Evolutionary conservation across 2,113 vertebrate species (phyloP), one percentile per base, ranked within the genome.

Genomic region (Herpailurus yagouaroundi): DNA sequence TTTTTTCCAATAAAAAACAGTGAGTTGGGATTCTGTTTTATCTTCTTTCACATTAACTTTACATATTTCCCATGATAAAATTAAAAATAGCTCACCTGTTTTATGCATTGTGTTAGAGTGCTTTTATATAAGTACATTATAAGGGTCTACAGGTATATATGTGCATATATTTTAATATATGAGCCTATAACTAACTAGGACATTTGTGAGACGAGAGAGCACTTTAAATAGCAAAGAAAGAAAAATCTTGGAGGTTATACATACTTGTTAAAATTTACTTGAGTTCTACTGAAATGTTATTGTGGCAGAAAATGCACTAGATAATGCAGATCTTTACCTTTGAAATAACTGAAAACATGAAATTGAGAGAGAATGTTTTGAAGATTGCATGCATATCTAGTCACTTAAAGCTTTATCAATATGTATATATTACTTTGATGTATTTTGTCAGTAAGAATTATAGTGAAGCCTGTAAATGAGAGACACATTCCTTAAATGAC

Each of bases 1-100:
- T 88, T 97, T 97, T 96, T 83, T 66, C 83, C 83, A 97, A 94
- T 94, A 96, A 97, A 98, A 96, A 82, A 52, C 48, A 88, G 63
- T 88, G 41, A 90, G 6, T 33, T 77, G 91, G 64, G 76, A 91
- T 92, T 96, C 18, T 97, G 50, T 97, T 97, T 96, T 90, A 94
- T 96, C 90, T 94, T 77, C 76, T 80, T 81, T 31, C 45, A 63
- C 63, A 57, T 94, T 94, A 87, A n/a, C 66, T 84, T 36, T 48
- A 57, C 3, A 73, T 81, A 68, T 97, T 97, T 98, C 92, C 96
- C 96, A 89, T 81, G 80, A 81, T 95, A 66, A 97, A 94, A 91
- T 97, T 73, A 90, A 94, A 94, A 92, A 86, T 38, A 94, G 41
- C 33, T 97, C 57, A 94, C 55, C 57, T 96, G 74, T 66, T 79